Percentiles rank a stretch among this genome's conserved stretches.
phyloP scores from a whole-genome alignment of 2,797 vertebrate species.

The Echiichthys vipera region DNA sequence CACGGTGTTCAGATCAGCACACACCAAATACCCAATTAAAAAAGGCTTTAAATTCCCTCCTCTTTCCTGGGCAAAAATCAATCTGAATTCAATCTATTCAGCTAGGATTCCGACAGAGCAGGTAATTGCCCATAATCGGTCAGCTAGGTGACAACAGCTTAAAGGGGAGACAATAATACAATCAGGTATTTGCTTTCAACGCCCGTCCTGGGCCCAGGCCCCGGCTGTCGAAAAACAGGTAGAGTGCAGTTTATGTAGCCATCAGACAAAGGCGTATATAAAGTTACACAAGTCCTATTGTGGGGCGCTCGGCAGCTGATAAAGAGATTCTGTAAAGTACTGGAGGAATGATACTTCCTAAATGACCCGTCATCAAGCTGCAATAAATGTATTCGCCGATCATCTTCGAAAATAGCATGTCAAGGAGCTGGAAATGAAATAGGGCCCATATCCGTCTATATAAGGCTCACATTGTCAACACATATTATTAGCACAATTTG shows the following conservation, averaged over 20 bases:
- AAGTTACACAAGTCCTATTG: conserved; percentile 77
- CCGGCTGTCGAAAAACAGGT: conserved; percentile 78
- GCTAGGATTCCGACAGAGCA: conserved; percentile 90
- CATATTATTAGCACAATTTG: conserved; percentile 53
- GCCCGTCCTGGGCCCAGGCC: conserved; percentile 66
- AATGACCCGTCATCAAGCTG: conserved; percentile 70
- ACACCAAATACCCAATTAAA: conserved; percentile 92
- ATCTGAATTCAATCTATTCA: conserved; percentile 91
- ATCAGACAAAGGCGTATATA: conserved; percentile 76
- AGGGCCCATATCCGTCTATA: conserved; percentile 31
- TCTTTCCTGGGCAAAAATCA: conserved; percentile 89
- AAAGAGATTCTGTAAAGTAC: conserved; percentile 71
- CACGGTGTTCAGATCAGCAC: conserved; percentile 89
- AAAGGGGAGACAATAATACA: conserved; percentile 85
- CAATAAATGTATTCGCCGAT: conserved; percentile 61
- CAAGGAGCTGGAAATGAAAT: conserved; percentile 41
- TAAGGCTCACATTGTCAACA: conserved; percentile 40
- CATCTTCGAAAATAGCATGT: conserved; percentile 57
- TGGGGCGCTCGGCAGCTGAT: conserved; percentile 68
- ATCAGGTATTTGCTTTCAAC: conserved; percentile 87
- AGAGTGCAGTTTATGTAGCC: conserved; percentile 79
- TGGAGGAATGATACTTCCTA: conserved; percentile 71
- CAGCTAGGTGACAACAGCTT: conserved; percentile 90
- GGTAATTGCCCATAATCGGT: conserved; percentile 89
- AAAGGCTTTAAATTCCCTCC: conserved; percentile 91